phyloP scores from a whole-genome alignment of 2,797 vertebrate genomes.

The Hapalemur alaotrensis region DNA sequence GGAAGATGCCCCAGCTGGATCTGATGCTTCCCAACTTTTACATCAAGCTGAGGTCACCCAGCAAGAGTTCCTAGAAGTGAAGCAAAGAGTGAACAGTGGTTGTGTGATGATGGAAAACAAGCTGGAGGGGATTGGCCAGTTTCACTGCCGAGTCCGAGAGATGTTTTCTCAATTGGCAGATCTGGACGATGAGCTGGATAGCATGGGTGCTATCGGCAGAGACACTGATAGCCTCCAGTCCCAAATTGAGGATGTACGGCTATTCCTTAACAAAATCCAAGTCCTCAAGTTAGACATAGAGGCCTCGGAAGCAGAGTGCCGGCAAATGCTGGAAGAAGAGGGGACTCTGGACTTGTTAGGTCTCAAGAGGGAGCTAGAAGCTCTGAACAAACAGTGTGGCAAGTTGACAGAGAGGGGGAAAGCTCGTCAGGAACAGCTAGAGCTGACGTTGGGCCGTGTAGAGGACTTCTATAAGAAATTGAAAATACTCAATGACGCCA shows the following conservation, averaged over 20 bases:
- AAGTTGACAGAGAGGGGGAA: slow-evolving; percentile 92
- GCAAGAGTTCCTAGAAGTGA: slow-evolving; percentile 89
- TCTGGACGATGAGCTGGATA: slow-evolving; percentile 96
- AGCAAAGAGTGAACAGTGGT: slow-evolving; percentile 91
- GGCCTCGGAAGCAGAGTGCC: slow-evolving; percentile 89
- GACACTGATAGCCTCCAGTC: slow-evolving; percentile 95
- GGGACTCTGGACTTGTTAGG: slow-evolving; percentile 96
- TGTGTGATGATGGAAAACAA: slow-evolving; percentile 93
- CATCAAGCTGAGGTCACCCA: slow-evolving; percentile 89
- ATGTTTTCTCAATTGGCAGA: slow-evolving; percentile 96
- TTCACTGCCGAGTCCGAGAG: slow-evolving; percentile 92
- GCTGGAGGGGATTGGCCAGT: slow-evolving; percentile 95
- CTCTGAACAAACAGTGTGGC: slow-evolving; percentile 93
- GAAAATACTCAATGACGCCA: slow-evolving; percentile 90
- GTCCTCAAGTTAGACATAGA: slow-evolving; percentile 90
- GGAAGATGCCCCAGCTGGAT: slow-evolving; percentile 92
- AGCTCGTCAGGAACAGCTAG: slow-evolving; percentile 91
- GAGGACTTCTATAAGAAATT: slow-evolving; percentile 92
- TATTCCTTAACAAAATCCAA: slow-evolving; percentile 90
- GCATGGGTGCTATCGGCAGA: slow-evolving; percentile 93
- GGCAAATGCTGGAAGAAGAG: slow-evolving; percentile 93
- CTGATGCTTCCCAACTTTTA: slow-evolving; percentile 89
- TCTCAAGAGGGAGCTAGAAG: slow-evolving; percentile 94
- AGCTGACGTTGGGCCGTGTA: slow-evolving; percentile 88
- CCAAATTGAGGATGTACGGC: slow-evolving; percentile 91